Percentiles rank a stretch among this genome's conserved stretches.
These are phyloP conservation scores for Prochilodus magdalenae DNA, from an alignment of 2,113 vertebrate species.

Conservation along the genomic window DNA sequence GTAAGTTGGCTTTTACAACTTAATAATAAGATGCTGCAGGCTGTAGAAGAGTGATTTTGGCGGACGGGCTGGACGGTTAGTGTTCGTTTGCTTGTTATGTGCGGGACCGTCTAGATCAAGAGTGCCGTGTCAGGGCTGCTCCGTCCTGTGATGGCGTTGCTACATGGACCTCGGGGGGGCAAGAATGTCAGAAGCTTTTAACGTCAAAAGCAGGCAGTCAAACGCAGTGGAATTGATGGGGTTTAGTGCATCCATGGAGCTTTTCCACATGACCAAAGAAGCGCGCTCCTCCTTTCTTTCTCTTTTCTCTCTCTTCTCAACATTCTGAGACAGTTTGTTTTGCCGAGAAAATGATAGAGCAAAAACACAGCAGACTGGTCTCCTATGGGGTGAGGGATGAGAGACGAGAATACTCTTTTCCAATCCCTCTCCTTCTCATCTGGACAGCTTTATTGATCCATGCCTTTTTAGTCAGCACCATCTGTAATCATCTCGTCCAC, in stretches of 20 bases:
- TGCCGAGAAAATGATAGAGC: constrained; percentile 42
- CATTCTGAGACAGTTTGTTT: constrained; percentile 54
- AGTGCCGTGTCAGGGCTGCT: neutral
- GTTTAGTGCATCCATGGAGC: constrained; percentile 25
- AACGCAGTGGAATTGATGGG: constrained; percentile 31
- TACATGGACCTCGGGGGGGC: neutral
- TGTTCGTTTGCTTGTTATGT: neutral
- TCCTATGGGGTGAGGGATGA: constrained; percentile 48
- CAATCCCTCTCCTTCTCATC: constrained; percentile 24
- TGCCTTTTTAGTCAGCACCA: constrained; percentile 56
- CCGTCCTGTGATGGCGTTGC: neutral
- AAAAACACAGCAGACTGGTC: constrained; percentile 28
- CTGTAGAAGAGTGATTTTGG: neutral
- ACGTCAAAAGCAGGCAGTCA: too few species aligned
- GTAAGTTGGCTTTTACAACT: too few species aligned
- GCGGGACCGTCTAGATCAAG: neutral
- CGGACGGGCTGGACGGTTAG: neutral
- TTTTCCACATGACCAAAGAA: constrained; percentile 36
- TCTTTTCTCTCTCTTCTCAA: constrained; percentile 5
- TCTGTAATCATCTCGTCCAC: constrained; percentile 61
- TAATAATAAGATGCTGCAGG: too few species aligned
- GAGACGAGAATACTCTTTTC: constrained; percentile 48
- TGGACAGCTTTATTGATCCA: constrained; percentile 63
- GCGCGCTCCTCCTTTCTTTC: constrained; percentile 11
- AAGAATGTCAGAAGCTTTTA: neutral